phyloP scores from a whole-genome alignment of 2,888 invertebrate genomes.

The Tinea trinotella region DNA sequence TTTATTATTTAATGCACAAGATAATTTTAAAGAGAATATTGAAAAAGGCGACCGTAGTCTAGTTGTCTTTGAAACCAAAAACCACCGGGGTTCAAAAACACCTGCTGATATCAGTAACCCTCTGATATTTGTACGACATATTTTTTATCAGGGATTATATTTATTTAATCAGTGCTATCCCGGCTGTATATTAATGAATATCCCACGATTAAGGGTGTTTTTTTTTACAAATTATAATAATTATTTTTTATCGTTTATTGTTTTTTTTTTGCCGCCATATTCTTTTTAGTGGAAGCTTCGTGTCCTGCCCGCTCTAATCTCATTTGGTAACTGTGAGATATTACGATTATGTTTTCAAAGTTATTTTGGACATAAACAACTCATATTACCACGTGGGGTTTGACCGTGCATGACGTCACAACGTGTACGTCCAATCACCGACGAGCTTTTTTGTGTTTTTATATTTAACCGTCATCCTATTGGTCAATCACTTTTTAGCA shows the following conservation, averaged over 20 bases:
- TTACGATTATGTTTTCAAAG: not conserved
- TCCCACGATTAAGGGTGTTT: too few relatives aligned
- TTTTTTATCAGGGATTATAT: too few relatives aligned
- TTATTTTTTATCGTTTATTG: not conserved
- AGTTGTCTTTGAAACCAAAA: too few relatives aligned
- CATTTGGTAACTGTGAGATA: conserved; percentile 98
- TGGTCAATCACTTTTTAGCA: conserved; percentile 27
- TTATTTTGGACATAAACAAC: conserved; percentile 30
- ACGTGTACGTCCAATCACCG: conserved; percentile 56
- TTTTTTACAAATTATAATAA: not conserved
- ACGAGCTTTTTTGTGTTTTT: conserved; percentile 36
- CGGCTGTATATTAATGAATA: not conserved
- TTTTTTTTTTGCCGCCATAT: not conserved
- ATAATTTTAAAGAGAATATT: too few relatives aligned
- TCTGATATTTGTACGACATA: too few relatives aligned
- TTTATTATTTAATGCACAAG: too few relatives aligned
- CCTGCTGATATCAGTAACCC: too few relatives aligned
- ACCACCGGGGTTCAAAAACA: too few relatives aligned
- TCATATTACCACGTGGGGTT: conserved; percentile 92
- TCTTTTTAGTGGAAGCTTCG: not conserved
- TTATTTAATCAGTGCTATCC: too few relatives aligned
- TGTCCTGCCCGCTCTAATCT: conserved; percentile 83
- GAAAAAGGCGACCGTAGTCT: too few relatives aligned
- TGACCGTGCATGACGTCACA: conserved; percentile 71
- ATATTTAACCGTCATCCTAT: conserved; percentile 24